Percentiles rank a stretch among this genome's conserved stretches.
phyloP scores from a whole-genome alignment of 2,888 invertebrate genomes.

The Palloptera scutellata region DNA sequence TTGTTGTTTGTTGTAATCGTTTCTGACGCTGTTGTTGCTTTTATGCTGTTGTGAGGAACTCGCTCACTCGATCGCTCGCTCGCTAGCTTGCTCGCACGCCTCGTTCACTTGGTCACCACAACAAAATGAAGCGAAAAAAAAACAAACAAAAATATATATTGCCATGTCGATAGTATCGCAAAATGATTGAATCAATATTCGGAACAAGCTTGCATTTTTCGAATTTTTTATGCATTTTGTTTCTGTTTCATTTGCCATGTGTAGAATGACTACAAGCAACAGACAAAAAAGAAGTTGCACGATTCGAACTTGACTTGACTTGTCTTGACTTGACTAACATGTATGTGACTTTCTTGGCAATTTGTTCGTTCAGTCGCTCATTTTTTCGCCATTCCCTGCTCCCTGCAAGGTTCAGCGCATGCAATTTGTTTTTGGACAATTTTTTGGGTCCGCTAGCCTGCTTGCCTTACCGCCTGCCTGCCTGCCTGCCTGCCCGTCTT shows the following conservation, averaged over 20 bases:
- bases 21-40: constrained; percentile 3
- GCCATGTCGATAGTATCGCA: constrained; percentile 34
- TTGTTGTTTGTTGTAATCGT: constrained; percentile 10
- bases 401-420: background rate
- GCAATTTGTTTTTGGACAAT: constrained; percentile 24
- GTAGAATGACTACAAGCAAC: constrained; percentile 1
- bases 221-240: constrained; percentile 23
- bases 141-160: constrained; percentile 22
- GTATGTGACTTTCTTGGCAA: background rate
- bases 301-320: background rate
- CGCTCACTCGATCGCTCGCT: no score
- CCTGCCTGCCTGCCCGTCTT: background rate
- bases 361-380: background rate
- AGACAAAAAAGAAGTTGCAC: background rate
- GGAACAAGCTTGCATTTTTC: constrained; percentile 32
- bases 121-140: constrained; percentile 26
- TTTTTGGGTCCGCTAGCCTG: constrained; percentile 14
- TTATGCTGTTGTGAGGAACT: background rate
- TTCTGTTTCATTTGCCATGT: background rate
- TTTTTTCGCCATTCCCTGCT: constrained; percentile 8
- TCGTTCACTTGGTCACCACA: no score
- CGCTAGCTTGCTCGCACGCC: no score
- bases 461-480: constrained; percentile 12
- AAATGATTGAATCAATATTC: constrained; percentile 37
- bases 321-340: background rate